phyloP scores from a whole-genome alignment of 1,140 invertebrate species.

The Drosophila guanche region DNA sequence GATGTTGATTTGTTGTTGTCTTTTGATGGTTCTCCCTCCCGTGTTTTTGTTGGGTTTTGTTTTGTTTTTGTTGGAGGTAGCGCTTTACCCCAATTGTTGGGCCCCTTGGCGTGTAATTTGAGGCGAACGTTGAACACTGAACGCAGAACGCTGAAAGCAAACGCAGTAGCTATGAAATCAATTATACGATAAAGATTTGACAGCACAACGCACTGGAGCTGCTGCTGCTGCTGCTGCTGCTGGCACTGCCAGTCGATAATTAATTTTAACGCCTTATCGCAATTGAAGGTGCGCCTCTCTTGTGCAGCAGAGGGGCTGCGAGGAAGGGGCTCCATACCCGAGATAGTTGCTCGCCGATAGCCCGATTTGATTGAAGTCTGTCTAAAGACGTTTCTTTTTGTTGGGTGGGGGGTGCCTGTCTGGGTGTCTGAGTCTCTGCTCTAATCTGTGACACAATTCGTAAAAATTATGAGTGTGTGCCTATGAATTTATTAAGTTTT shows the following conservation, averaged over 20 bases:
- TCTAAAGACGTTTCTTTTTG: constrained; percentile 53
- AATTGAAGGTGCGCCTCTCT: constrained; percentile 63
- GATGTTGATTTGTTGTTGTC: constrained; percentile 61
- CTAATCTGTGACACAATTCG: constrained; percentile 75
- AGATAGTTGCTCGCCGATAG: constrained; percentile 64
- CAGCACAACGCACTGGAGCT: constrained; percentile 71
- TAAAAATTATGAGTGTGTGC: constrained; percentile 68
- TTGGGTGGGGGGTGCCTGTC: constrained; percentile 6
- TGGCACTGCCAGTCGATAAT: constrained; percentile 70
- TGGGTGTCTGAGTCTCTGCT: background rate
- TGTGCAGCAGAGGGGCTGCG: background rate
- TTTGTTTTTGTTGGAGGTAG: constrained; percentile 54
- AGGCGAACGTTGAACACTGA: constrained; percentile 39
- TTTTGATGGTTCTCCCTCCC: constrained; percentile 13
- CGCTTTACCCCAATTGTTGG: constrained; percentile 72
- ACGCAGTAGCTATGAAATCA: constrained; percentile 82
- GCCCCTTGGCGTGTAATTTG: constrained; percentile 67
- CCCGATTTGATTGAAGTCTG: constrained; percentile 79
- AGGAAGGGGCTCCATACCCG: constrained; percentile 4
- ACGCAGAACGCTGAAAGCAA: constrained; percentile 64
- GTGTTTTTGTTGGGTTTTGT: background rate
- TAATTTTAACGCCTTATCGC: constrained; percentile 82
- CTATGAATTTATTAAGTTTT: constrained; percentile 69
- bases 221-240: constrained; percentile 37
- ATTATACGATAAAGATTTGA: constrained; percentile 82